These are phyloP conservation scores for Semnornis frantzii DNA, from an alignment of 2,113 vertebrate genomes.

Conservation along the genomic window DNA sequence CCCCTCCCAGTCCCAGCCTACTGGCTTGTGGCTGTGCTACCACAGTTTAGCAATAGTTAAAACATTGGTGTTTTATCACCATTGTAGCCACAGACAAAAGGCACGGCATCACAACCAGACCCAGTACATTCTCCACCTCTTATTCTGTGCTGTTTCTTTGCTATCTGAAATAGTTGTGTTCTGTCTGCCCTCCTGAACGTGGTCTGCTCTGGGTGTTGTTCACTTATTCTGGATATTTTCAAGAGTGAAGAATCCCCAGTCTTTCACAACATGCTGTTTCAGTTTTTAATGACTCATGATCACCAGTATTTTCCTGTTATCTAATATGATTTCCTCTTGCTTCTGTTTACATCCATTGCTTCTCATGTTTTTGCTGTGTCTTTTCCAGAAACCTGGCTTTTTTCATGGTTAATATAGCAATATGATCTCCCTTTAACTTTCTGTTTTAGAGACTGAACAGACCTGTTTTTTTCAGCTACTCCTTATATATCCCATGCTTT, in stretches of 20 bases:
- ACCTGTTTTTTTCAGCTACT: neutral
- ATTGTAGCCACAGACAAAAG: neutral
- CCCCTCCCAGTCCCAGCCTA: neutral
- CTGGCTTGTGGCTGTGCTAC: neutral
- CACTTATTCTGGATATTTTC: neutral
- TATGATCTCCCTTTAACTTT: neutral
- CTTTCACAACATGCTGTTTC: neutral
- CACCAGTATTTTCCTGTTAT: neutral
- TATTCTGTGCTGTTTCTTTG: neutral
- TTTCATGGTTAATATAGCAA: neutral
- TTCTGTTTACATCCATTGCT: neutral
- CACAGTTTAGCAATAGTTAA: neutral
- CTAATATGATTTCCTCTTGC: neutral
- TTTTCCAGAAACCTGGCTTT: neutral
- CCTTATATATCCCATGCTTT: neutral
- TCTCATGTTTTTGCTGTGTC: neutral
- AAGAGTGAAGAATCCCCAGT: neutral
- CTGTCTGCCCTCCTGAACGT: accelerated
- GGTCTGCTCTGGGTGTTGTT: neutral
- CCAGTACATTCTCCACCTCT: neutral
- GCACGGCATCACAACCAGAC: neutral
- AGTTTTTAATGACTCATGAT: neutral
- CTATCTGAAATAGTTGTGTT: neutral
- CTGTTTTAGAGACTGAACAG: neutral
- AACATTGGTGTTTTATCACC: neutral